A percentile compares a stretch with the other conserved stretches of the same genome.
phyloP scores from a whole-genome alignment of 2,797 vertebrate genomes.

The Acrossocheilus wenchowensis region DNA sequence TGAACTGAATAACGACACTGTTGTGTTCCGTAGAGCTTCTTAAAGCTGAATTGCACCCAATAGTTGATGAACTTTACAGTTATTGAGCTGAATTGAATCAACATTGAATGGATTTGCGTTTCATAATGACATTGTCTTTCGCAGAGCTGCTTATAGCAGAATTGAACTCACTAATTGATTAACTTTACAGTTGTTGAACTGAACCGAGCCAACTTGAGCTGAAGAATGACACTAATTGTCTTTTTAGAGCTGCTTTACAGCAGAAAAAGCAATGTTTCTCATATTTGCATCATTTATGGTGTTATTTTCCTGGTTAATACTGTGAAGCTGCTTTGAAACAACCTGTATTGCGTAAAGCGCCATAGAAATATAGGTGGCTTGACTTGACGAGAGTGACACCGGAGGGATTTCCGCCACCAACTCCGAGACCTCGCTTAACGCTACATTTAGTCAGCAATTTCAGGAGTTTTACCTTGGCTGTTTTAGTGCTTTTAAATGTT shows the following conservation, averaged over 20 bases:
- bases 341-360: neutral
- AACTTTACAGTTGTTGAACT: neutral
- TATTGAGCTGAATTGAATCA: too few species aligned
- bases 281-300: too few species aligned
- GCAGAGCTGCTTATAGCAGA: neutral
- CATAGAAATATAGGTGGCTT: neutral
- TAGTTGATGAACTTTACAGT: neutral
- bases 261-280: neutral
- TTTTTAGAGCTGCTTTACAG: neutral
- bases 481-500: slow-evolving; percentile 30
- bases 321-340: neutral
- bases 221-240: neutral
- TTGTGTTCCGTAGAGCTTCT: neutral
- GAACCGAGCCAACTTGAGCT: neutral
- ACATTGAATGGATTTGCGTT: neutral
- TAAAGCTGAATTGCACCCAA: neutral
- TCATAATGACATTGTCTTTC: neutral
- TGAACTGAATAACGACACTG: neutral
- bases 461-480: neutral
- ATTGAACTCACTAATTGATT: neutral
- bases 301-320: neutral
- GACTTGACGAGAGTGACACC: neutral
- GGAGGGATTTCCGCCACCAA: neutral
- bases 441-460: slow-evolving; percentile 20
- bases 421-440: neutral